Conservation (phyloP, 2,797 vertebrate genomes). For the Carapus acus region DNA sequence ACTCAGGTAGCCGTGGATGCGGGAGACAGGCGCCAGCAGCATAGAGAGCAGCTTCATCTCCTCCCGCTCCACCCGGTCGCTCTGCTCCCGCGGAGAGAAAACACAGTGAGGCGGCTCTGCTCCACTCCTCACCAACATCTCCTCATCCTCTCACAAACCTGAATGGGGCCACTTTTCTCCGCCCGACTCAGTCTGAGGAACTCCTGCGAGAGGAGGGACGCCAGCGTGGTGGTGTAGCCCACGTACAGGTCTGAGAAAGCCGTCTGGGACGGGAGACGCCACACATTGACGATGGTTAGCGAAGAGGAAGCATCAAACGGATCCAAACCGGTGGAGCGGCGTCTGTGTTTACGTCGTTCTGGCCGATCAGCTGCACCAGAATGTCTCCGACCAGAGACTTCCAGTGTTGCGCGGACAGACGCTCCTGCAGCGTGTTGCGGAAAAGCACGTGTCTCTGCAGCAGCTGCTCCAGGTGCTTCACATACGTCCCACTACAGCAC, state of each 20-base stretch:
- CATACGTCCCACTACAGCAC: constrained; percentile 58
- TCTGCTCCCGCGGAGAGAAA: constrained; percentile 31
- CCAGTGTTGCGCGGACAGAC: constrained; percentile 64
- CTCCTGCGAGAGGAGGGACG: constrained; percentile 67
- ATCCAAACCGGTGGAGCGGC: no score
- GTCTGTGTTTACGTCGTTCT: constrained; percentile 62
- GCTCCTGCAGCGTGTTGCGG: constrained; percentile 73
- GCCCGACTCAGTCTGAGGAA: constrained; percentile 50
- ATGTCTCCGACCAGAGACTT: constrained; percentile 71
- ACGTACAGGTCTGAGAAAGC: constrained; percentile 70
- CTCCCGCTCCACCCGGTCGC: constrained; percentile 57
- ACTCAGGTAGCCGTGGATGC: constrained; percentile 72
- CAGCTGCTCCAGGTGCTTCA: constrained; percentile 69
- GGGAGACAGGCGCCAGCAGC: constrained; percentile 67
- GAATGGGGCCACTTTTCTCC: constrained; percentile 42
- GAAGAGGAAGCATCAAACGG: no score
- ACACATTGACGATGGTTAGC: not conserved
- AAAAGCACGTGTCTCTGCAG: constrained; percentile 71
- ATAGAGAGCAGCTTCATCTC: constrained; percentile 67
- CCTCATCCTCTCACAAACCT: constrained; percentile 38
- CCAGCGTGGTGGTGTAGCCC: constrained; percentile 64
- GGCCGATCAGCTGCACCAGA: constrained; percentile 71
- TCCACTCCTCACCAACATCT: not conserved
- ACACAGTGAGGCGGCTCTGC: not conserved
- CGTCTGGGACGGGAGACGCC: constrained; percentile 50